phyloP scores from a whole-genome alignment of 1,140 invertebrate genomes.

The Rhopalosiphum padi region DNA sequence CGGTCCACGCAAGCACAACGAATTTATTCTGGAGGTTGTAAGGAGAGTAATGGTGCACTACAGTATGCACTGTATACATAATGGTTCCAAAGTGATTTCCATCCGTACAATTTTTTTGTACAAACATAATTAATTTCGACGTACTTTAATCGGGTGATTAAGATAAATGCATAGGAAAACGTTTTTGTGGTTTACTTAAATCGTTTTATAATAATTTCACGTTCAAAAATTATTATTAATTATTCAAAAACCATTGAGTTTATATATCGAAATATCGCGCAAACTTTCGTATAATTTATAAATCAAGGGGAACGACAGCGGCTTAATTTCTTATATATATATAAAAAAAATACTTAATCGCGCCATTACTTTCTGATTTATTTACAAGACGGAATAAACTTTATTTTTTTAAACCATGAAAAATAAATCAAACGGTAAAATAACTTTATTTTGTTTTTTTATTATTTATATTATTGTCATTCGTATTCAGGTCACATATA shows the following conservation, averaged over 20 bases:
- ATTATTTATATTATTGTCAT: neutral
- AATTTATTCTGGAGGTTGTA: neutral
- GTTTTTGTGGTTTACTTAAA: neutral
- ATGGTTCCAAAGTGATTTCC: neutral
- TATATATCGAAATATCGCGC: neutral
- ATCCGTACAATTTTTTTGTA: neutral
- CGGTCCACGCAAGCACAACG: too few relatives aligned
- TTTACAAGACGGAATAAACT: neutral
- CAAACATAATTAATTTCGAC: slow-evolving; percentile 20
- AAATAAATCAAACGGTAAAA: neutral
- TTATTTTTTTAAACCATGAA: neutral
- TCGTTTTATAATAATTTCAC: slow-evolving; percentile 2
- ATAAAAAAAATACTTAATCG: neutral
- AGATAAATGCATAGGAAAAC: neutral
- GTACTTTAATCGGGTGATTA: neutral
- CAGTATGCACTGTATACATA: neutral
- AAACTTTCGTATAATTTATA: slow-evolving; percentile 18
- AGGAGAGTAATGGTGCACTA: neutral
- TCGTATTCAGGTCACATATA: neutral
- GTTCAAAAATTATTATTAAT: slow-evolving; percentile 26
- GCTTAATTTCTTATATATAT: neutral
- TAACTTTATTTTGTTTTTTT: neutral
- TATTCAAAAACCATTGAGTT: slow-evolving; percentile 15
- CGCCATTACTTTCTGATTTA: neutral
- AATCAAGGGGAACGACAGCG: neutral